Conservation (phyloP, 1,140 invertebrate species). For the Drosophila paulistorum region DNA sequence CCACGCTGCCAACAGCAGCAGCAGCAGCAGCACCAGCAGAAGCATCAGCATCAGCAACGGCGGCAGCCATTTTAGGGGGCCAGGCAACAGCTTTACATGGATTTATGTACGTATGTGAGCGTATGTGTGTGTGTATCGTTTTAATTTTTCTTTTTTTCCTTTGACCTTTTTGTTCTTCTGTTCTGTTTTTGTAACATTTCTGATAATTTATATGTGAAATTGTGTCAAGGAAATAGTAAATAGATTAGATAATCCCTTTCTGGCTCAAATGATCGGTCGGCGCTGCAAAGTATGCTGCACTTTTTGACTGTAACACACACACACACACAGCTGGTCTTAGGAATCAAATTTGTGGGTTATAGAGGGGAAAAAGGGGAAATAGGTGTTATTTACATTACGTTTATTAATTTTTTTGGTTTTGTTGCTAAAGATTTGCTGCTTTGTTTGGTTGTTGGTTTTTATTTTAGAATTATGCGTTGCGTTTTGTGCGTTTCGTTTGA, state of each 20-base stretch:
- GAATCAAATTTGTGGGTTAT: background rate
- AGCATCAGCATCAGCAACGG: conserved; percentile 16
- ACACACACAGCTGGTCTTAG: background rate
- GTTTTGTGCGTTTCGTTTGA: conserved; percentile 66
- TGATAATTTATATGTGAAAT: conserved; percentile 37
- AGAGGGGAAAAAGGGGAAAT: background rate
- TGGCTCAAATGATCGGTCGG: background rate
- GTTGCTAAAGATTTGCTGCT: conserved; percentile 17
- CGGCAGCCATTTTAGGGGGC: conserved; percentile 75
- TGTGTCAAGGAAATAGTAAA: conserved; percentile 61
- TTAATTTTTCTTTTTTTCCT: conserved; percentile 34
- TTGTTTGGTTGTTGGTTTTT: conserved; percentile 32
- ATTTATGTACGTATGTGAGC: conserved; percentile 61
- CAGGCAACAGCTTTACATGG: conserved; percentile 75
- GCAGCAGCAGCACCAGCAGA: conserved; percentile 11
- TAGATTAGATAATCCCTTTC: conserved; percentile 35
- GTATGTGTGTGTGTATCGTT: conserved; percentile 23
- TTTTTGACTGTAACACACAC: background rate
- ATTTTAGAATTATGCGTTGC: conserved; percentile 38
- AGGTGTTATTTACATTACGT: conserved; percentile 16
- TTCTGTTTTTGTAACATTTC: conserved; percentile 28
- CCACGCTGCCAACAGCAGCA: conserved; percentile 66
- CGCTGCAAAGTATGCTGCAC: conserved; percentile 2
- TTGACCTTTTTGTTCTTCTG: conserved; percentile 36
- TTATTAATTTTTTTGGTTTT: background rate